Evolutionary conservation across 2,888 invertebrate genomes (phyloP).

Genomic region (Chaetogeoica ovagalla): DNA sequence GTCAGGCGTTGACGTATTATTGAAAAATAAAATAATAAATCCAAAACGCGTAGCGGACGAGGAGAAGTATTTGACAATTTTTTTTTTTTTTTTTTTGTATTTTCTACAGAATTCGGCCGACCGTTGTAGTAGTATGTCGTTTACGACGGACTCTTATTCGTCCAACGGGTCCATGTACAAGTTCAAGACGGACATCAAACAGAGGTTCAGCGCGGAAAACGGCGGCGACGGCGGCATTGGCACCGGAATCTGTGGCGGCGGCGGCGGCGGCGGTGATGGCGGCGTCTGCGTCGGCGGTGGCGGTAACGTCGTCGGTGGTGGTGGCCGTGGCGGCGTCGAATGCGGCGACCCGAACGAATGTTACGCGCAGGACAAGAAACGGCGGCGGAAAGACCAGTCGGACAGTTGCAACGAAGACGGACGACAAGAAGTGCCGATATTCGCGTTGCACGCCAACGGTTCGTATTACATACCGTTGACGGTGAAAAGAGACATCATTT

Average conservation of each 20-base stretch:
- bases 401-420: slow-evolving; percentile 5
- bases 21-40: too few relatives aligned
- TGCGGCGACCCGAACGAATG: slow-evolving; percentile 9
- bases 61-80: too few relatives aligned
- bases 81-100: background rate
- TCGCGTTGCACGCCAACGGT: slow-evolving; percentile 86
- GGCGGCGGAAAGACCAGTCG: slow-evolving; percentile 9
- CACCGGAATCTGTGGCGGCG: too few relatives aligned
- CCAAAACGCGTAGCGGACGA: too few relatives aligned
- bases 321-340: background rate
- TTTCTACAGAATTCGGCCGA: slow-evolving; percentile 55
- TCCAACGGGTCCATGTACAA: slow-evolving; percentile 67
- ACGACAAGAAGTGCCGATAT: slow-evolving; percentile 73
- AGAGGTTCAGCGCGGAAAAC: slow-evolving; percentile 69
- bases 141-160: slow-evolving; percentile 59
- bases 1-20: too few relatives aligned
- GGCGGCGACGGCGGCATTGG: background rate
- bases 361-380: slow-evolving; percentile 32
- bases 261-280: too few relatives aligned
- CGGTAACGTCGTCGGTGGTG: too few relatives aligned
- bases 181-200: slow-evolving; percentile 92
- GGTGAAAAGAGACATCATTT: slow-evolving; percentile 73
- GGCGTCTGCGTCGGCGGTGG: too few relatives aligned
- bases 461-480: slow-evolving; percentile 85
- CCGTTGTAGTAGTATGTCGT: slow-evolving; percentile 54